Conservation (phyloP, 2,888 invertebrate genomes). For the Eupeodes latifasciatus region DNA sequence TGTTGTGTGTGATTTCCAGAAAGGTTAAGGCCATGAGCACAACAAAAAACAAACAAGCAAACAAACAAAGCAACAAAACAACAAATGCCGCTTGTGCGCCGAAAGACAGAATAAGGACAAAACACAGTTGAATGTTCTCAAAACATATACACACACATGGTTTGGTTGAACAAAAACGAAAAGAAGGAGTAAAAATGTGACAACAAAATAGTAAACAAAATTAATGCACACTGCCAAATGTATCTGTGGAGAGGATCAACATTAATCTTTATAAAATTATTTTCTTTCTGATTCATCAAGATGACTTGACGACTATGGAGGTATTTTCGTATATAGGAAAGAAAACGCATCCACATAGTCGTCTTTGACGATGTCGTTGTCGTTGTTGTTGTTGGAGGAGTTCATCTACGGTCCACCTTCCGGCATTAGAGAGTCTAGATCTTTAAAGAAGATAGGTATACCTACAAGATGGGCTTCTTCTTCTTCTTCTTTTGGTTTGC, state of each 20-base stretch:
- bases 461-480: slow-evolving; percentile 13
- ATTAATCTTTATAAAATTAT: slow-evolving; percentile 48
- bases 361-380: not conserved
- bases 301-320: not conserved
- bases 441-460: slow-evolving; percentile 17
- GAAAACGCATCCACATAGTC: not conserved
- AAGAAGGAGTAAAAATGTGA: slow-evolving; percentile 23
- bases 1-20: slow-evolving; percentile 29
- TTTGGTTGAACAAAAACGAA: not conserved
- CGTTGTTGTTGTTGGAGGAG: not conserved
- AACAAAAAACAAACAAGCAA: slow-evolving; percentile 24
- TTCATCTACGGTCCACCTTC: slow-evolving; percentile 36
- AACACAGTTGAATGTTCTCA: slow-evolving; percentile 62
- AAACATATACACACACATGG: slow-evolving; percentile 14
- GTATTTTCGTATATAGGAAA: not conserved
- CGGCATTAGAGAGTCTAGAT: slow-evolving; percentile 48
- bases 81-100: not conserved
- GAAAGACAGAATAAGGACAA: slow-evolving; percentile 4
- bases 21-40: slow-evolving; percentile 72
- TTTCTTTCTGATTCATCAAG: slow-evolving; percentile 12
- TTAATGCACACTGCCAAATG: slow-evolving; percentile 42
- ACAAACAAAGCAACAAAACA: not conserved
- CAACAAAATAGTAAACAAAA: slow-evolving; percentile 14
- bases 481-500: slow-evolving; percentile 5
- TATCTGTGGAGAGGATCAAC: slow-evolving; percentile 45